These are phyloP conservation scores for Caenorhabditis sp. DNA, from an alignment of 2,888 invertebrate species.

Conservation along the genomic window DNA sequence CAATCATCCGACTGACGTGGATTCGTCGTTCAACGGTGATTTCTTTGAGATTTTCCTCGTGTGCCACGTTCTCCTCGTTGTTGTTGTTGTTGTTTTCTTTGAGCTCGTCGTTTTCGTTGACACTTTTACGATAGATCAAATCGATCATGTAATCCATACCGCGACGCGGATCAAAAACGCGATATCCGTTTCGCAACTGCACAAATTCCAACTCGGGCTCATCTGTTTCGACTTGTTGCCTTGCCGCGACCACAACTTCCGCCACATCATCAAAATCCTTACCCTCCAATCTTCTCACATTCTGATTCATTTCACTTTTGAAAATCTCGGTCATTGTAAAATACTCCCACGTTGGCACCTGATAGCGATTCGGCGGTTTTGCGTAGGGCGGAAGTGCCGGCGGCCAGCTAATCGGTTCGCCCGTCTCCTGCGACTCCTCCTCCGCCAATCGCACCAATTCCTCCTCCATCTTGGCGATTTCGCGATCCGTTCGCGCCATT, in stretches of 20 bases:
- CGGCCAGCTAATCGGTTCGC: conserved; percentile 78
- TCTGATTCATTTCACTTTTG: conserved; percentile 81
- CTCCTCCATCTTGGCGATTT: conserved; percentile 62
- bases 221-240: conserved; percentile 44
- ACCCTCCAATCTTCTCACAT: conserved; percentile 76
- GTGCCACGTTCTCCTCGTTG: conserved; percentile 19
- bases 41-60: conserved; percentile 35
- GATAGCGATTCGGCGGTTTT: conserved; percentile 77
- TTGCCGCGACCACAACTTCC: conserved; percentile 74
- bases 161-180: conserved; percentile 81
- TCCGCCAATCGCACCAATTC: conserved; percentile 73
- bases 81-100: conserved; percentile 19
- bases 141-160: conserved; percentile 87
- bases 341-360: conserved; percentile 82
- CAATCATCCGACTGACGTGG: conserved; percentile 84
- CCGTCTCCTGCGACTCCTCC: conserved; percentile 70
- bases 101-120: conserved; percentile 14
- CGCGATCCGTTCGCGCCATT: conserved; percentile 38
- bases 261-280: conserved; percentile 75
- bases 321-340: conserved; percentile 86
- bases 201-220: conserved; percentile 60
- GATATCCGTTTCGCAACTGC: conserved; percentile 62
- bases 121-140: conserved; percentile 66
- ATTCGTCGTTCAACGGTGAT: conserved; percentile 74
- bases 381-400: conserved; percentile 79